Evolutionary conservation across 2,113 vertebrate species (phyloP).

Genomic region (Strix aluco): DNA sequence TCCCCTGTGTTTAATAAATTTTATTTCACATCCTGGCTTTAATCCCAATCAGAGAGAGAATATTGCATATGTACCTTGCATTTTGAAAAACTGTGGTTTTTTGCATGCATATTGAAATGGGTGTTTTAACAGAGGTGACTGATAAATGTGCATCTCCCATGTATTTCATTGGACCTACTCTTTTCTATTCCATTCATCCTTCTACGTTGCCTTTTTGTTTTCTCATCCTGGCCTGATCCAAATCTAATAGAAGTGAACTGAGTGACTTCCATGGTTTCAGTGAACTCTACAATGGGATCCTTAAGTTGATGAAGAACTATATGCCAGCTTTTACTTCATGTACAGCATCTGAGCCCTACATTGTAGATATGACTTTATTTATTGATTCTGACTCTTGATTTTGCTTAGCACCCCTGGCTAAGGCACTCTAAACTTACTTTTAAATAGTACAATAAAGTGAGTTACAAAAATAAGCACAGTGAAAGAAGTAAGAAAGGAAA

Average conservation of each 20-base stretch:
- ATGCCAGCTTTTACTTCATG: background rate
- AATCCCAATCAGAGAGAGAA: background rate
- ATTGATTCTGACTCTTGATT: background rate
- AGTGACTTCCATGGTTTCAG: background rate
- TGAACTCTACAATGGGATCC: background rate
- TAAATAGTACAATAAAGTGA: background rate
- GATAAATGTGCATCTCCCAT: background rate
- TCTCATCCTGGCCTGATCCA: background rate
- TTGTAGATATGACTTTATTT: background rate
- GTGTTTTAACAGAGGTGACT: background rate
- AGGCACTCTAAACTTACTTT: background rate
- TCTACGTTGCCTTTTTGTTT: background rate
- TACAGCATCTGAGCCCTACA: background rate
- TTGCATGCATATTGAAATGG: background rate
- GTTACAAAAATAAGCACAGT: background rate
- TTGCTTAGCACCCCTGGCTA: background rate
- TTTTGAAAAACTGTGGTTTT: background rate
- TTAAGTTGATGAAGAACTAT: background rate
- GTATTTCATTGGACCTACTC: background rate
- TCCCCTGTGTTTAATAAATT: background rate
- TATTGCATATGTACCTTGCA: background rate
- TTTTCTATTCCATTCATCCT: background rate
- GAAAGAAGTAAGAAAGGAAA: background rate
- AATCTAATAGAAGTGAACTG: background rate
- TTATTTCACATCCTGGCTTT: background rate